phyloP scores from a whole-genome alignment of 37 sponge, comb jelly and placozoan genomes.

The Agelas oroides region DNA sequence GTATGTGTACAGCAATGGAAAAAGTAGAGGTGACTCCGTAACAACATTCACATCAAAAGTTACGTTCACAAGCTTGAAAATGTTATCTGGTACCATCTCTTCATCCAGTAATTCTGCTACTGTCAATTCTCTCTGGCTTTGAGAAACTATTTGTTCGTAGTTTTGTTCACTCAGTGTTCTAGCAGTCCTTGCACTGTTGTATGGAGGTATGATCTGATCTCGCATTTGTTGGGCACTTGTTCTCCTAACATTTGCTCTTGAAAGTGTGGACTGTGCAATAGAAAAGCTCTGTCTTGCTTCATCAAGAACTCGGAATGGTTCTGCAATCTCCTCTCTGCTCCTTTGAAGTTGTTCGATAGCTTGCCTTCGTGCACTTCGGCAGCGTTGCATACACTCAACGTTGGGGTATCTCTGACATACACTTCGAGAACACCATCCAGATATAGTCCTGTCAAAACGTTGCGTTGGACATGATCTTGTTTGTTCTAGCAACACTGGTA shows the following conservation, averaged over 20 bases:
- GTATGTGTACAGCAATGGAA: background rate
- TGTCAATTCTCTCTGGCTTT: too few species aligned
- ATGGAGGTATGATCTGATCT: constrained; percentile 2
- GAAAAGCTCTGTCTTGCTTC: background rate
- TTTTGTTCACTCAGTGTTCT: background rate
- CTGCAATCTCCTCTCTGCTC: background rate
- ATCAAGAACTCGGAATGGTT: background rate
- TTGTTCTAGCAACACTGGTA: background rate
- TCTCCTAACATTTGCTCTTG: too few species aligned
- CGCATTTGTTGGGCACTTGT: constrained; percentile 1
- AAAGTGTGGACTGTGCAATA: too few species aligned
- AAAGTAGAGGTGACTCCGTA: background rate
- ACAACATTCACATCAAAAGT: background rate
- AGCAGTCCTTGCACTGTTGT: background rate
- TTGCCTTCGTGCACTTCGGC: background rate
- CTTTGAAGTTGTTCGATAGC: background rate
- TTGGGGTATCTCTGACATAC: too few species aligned
- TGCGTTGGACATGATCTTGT: background rate
- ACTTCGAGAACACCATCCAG: background rate
- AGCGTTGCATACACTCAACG: background rate
- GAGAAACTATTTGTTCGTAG: background rate
- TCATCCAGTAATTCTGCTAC: background rate
- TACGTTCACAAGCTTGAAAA: background rate
- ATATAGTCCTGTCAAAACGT: background rate
- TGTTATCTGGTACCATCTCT: background rate